Percentiles rank a stretch among this genome's conserved stretches.
phyloP scores from a whole-genome alignment of 2,797 vertebrate species.

The Falco peregrinus region DNA sequence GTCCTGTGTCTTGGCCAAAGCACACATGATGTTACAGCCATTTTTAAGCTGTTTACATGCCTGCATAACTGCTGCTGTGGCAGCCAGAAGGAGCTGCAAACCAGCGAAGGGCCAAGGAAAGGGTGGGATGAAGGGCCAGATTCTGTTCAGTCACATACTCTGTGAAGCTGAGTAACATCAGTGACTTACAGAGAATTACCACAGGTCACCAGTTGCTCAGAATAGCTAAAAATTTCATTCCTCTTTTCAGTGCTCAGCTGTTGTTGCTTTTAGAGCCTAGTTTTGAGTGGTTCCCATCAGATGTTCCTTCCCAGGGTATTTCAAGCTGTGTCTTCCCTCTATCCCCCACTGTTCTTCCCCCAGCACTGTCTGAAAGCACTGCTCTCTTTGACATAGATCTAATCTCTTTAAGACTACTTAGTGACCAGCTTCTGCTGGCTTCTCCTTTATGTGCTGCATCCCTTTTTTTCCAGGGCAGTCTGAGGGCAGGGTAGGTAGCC shows the following conservation, averaged over 20 bases:
- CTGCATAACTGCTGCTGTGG: neutral
- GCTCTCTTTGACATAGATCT: neutral
- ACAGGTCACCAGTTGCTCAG: neutral
- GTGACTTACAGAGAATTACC: neutral
- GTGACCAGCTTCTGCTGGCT: neutral
- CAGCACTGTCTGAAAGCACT: neutral
- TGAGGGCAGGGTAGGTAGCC: neutral
- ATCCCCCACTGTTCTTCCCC: neutral
- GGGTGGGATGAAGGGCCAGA: neutral
- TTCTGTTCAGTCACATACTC: neutral
- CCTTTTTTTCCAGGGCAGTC: neutral
- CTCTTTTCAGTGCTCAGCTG: neutral
- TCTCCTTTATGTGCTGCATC: neutral
- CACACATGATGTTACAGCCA: neutral
- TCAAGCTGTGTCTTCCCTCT: neutral
- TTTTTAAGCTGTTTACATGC: conserved; percentile 23
- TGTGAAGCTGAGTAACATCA: neutral
- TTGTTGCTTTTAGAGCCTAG: neutral
- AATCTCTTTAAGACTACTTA: neutral
- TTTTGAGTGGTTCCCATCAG: neutral
- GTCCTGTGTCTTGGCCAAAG: conserved; percentile 1
- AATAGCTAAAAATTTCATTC: neutral
- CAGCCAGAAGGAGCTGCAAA: neutral
- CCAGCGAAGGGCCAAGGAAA: neutral
- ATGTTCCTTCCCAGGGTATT: neutral